Percentiles rank a stretch among this genome's conserved stretches.
Evolutionary conservation across 2,797 vertebrate genomes (phyloP).

Genomic region (Sciurus vulgaris): DNA sequence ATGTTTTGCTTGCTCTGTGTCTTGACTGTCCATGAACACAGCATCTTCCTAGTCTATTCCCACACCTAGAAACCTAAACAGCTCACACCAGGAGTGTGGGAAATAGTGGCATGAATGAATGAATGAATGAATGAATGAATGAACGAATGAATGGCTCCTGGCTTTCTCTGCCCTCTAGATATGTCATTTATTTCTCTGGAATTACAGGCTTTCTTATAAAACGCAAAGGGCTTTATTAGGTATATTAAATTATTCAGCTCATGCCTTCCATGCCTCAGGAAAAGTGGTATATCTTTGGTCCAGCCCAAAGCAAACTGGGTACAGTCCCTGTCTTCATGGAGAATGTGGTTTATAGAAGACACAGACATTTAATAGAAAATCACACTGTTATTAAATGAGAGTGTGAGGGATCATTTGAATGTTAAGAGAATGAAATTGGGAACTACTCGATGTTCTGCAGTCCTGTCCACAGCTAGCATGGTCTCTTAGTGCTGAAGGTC

Average conservation of each 20-base stretch:
- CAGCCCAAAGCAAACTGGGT: not conserved
- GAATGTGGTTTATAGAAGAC: not conserved
- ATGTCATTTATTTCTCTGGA: not conserved
- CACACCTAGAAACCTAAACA: not conserved
- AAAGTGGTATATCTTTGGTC: too few relatives aligned
- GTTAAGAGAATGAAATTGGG: not conserved
- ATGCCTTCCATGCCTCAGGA: not conserved
- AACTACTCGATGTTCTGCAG: not conserved
- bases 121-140: too few relatives aligned
- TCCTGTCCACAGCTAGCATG: too few relatives aligned
- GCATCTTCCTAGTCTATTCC: fast-evolving
- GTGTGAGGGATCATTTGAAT: not conserved
- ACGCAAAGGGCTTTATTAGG: not conserved
- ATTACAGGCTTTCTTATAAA: not conserved
- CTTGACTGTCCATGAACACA: fast-evolving
- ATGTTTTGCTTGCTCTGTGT: not conserved
- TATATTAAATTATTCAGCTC: fast-evolving
- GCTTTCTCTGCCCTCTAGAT: not conserved
- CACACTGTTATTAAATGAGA: not conserved
- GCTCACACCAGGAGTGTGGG: too few relatives aligned
- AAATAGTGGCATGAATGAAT: fast-evolving
- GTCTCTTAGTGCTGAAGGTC: fast-evolving
- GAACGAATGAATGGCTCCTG: fast-evolving
- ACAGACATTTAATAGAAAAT: not conserved
- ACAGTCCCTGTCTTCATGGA: not conserved